A percentile compares a stretch with the other conserved stretches of the same genome.
These are phyloP conservation scores for Charadrius vociferus DNA, from an alignment of 2,113 vertebrate species.

Conservation along the genomic window DNA sequence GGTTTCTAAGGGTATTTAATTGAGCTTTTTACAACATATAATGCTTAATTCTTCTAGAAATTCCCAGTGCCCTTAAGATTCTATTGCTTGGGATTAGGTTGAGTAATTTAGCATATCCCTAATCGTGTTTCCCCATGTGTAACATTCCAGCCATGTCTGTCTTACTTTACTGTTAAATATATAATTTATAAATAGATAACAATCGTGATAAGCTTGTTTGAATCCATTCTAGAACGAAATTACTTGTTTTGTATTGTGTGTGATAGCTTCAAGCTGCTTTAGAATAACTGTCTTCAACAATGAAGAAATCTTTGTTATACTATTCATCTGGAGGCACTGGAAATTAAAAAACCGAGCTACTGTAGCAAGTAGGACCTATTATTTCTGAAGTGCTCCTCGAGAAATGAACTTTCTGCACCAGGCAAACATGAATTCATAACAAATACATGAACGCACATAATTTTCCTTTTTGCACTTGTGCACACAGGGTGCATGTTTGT, in stretches of 20 bases:
- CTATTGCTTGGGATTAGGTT: conserved; percentile 45
- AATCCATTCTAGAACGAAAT: conserved; percentile 69
- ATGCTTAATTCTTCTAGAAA: conserved; percentile 59
- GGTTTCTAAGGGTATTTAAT: conserved; percentile 41
- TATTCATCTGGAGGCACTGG: conserved; percentile 54
- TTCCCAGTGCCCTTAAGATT: conserved; percentile 46
- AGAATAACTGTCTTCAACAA: conserved; percentile 54
- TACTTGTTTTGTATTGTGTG: conserved; percentile 56
- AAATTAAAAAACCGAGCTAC: conserved; percentile 28
- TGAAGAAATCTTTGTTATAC: conserved; percentile 57
- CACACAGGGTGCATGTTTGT: neutral
- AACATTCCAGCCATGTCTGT: conserved; percentile 64
- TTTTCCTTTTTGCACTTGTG: neutral
- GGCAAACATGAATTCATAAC: neutral
- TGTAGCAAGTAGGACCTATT: neutral
- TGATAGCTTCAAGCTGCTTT: conserved; percentile 72
- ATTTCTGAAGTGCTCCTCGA: neutral
- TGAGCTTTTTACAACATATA: conserved; percentile 31
- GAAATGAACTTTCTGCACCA: conserved; percentile 12
- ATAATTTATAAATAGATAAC: conserved; percentile 75
- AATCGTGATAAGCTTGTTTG: conserved; percentile 71
- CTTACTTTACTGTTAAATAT: conserved; percentile 71
- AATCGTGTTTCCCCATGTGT: conserved; percentile 53
- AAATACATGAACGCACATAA: neutral
- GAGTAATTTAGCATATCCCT: conserved; percentile 66